Base-by-base conservation (phyloP, 2,797 vertebrate species). In the Urosaurus nigricauda region DNA sequence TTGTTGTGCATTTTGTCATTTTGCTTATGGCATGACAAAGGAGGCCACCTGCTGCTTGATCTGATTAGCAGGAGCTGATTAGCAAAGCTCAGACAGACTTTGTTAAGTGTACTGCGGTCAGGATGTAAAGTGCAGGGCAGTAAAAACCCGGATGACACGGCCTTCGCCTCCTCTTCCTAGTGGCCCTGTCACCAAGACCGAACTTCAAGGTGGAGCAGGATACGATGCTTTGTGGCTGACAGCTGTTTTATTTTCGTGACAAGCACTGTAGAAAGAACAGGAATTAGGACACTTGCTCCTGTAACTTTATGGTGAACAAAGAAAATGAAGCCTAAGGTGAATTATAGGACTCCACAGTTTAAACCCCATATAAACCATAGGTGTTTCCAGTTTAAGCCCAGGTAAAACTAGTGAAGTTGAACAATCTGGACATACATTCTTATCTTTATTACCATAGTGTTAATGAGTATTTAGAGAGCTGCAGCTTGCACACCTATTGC, bases 161-260 rank as follows among this genome's bases (percentile, higher is more conserved):
- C 9, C 17, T 24, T 43, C 24, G 77, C 8, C 24, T 35, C 1
- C 32, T 63, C 29, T 7, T 9, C 3, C 4, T 14, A 37, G 19
- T 40, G n/a, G 43, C 1, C 7, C 0, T 1, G 0, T 13, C 9
- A 0, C 26, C 26, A 73, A 2, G 70, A 71, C 9, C 43, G 32
- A 0, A 90, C 35, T 43, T 32, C 5, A 0, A 3, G 21, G 26
- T 40, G 21, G 85, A 88, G 5, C 2, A 1, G 2, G 29, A 6
- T 1, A 51, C 65, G 3, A 4, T 58, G 17, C 68, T 5, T 12
- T 37, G 19, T 6, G 12, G 32, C 40, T 68, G 37, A 51, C 40
- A 60, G 29, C 29, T 24, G 70, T 73, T 87, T 65, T 73, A 40
- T 87, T 58, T 37, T 21, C 29, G 19, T 21, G 2, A 60, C 37